Evolutionary conservation across 2,113 vertebrate species (phyloP).

Genomic region (Antechinus stuartii): DNA sequence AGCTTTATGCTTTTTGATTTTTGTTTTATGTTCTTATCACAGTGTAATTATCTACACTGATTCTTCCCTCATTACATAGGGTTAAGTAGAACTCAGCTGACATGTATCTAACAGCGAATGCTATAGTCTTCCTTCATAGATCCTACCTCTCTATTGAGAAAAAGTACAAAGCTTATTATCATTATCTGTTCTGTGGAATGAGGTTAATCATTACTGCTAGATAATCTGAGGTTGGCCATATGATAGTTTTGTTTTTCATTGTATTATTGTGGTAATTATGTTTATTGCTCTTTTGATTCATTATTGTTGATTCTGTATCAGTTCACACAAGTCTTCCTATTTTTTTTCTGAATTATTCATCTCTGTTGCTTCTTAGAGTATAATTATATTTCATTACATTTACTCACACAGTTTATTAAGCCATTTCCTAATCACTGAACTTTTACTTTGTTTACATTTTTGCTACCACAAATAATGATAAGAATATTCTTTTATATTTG

Average conservation of each 20-base stretch:
- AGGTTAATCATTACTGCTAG: neutral
- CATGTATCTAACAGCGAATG: neutral
- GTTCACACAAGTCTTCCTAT: neutral
- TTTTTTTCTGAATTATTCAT: neutral
- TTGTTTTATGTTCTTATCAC: neutral
- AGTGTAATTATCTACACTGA: neutral
- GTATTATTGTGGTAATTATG: neutral
- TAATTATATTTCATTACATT: neutral
- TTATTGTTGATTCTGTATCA: neutral
- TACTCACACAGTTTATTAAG: neutral
- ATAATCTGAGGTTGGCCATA: neutral
- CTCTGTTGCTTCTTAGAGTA: neutral
- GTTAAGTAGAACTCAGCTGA: neutral
- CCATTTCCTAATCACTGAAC: neutral
- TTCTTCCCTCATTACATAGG: neutral
- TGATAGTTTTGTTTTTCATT: neutral
- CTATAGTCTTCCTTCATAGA: neutral
- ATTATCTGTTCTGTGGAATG: neutral
- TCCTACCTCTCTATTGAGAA: neutral
- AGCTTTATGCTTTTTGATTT: neutral
- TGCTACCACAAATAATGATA: neutral
- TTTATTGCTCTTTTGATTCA: neutral
- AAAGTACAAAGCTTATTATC: neutral
- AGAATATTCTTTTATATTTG: neutral
- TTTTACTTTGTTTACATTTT: neutral